Evolutionary conservation across 92 coral and sea anemone genomes (phyloP), one percentile per base, ranked within the genome.

Genomic region (Montipora capitata): DNA sequence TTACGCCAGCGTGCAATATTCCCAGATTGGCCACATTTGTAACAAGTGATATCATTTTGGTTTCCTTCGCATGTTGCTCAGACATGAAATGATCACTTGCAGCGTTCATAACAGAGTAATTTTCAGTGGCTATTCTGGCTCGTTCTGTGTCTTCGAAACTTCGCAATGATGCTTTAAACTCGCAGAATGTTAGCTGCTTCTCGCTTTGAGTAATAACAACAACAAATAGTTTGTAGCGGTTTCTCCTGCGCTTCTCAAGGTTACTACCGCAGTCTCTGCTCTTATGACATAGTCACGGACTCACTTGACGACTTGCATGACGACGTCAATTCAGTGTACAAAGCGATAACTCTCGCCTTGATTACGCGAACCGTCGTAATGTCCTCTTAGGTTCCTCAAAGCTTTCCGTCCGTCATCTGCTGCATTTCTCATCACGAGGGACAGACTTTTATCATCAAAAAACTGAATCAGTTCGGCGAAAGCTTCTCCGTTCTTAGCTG

Each of bases 391-490:
- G 8, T 71, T 78, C 15, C 35, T 41, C 17, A 84, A 48, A 0
- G 86, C 90, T 79, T 78, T 72, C 38, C 82, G 43, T 3, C 87
- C 83, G 14, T 86, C 94, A 51, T 91, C 94, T 52, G 16, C 5
- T 2, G 91, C 77, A 38, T 80, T 88, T 48, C 94, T 49, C 83
- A 91, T 86, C 4, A 80, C 65, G 2, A 80, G 88, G 38, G 88
- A 66, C 5, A 85, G 82, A n/a, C 85, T 73, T 72, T 63, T 79
- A 56, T 90, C 75, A 51, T 85, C 91, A 0, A 78, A 56, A 72
- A 70, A 85, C 10, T 73, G 90, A 45, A 45, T 78, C 4, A 85
- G 16, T 71, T 86, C 80, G 13, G 87, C 85, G 11, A 85, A 91
- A 1, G 91, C 84, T 20, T 74, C 93, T 58, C 40, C 90, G 38